phyloP scores from a whole-genome alignment of 2,888 invertebrate genomes.

The Corbicula japonica region DNA sequence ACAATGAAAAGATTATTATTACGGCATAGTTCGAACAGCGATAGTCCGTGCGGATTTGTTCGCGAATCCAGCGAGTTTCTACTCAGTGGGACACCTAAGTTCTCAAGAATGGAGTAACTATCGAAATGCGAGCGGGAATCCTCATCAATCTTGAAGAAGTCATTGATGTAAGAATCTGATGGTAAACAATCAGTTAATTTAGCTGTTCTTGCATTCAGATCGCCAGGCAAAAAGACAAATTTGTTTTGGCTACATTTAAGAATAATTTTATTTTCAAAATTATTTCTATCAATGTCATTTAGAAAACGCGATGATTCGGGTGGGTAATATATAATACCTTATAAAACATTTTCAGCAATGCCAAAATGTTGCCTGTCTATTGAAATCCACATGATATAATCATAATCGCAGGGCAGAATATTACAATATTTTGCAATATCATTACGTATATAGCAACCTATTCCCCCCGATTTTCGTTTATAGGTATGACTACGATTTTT shows the following conservation, averaged over 20 bases:
- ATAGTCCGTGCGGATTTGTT: slow-evolving; percentile 7
- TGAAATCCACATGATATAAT: not conserved
- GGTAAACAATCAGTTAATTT: slow-evolving; percentile 3
- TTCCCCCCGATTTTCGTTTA: slow-evolving; percentile 4
- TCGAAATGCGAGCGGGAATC: not conserved
- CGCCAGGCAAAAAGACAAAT: slow-evolving; percentile 9
- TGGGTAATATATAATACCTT: not conserved
- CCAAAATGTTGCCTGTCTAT: not conserved
- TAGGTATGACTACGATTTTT: slow-evolving; percentile 1
- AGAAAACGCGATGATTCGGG: slow-evolving; percentile 6
- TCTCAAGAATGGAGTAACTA: slow-evolving; percentile 4
- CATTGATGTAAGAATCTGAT: slow-evolving; percentile 1
- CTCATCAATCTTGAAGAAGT: slow-evolving; percentile 9
- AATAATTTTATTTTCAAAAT: slow-evolving; percentile 17
- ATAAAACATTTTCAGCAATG: not conserved
- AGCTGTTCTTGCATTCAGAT: slow-evolving; percentile 7
- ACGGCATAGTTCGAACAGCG: not conserved
- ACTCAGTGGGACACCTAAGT: not conserved
- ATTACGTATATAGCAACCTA: not conserved
- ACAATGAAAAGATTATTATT: slow-evolving; percentile 27
- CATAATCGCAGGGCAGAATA: not conserved
- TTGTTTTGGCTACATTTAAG: not conserved
- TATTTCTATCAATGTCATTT: not conserved
- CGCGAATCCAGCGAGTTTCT: not conserved
- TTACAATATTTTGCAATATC: not conserved